These are phyloP conservation scores for Luffia ferchaultella DNA, from an alignment of 2,888 invertebrate species.

Conservation along the genomic window DNA sequence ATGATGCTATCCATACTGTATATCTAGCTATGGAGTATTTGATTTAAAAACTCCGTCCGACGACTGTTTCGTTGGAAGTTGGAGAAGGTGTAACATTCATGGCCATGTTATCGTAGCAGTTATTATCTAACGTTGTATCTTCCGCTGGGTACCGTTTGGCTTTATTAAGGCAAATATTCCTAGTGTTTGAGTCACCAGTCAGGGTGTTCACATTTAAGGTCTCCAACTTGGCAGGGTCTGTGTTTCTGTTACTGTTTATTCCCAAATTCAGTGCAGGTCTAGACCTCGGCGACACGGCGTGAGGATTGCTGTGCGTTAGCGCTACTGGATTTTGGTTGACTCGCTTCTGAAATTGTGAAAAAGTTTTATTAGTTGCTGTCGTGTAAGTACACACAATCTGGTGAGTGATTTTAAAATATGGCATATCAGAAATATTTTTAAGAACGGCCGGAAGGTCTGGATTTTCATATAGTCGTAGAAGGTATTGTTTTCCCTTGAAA, in stretches of 20 bases:
- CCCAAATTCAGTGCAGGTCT: constrained; percentile 49
- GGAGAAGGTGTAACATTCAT: constrained; percentile 74
- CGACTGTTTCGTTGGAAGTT: neutral
- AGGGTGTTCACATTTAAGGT: constrained; percentile 46
- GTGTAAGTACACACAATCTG: too few species aligned
- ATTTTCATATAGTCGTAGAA: too few species aligned
- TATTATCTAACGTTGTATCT: constrained; percentile 72
- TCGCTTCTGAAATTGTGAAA: constrained; percentile 37
- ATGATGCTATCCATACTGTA: too few species aligned
- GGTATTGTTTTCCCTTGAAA: too few species aligned
- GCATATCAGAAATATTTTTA: too few species aligned
- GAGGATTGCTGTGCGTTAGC: constrained; percentile 54
- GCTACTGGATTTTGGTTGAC: constrained; percentile 51
- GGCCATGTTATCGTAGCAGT: constrained; percentile 79
- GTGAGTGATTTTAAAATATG: too few species aligned
- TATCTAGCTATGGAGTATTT: too few species aligned
- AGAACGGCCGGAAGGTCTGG: too few species aligned
- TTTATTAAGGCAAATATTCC: constrained; percentile 61
- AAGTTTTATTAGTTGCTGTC: too few species aligned
- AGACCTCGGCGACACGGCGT: constrained; percentile 49
- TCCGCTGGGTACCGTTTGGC: constrained; percentile 76
- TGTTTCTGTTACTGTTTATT: constrained; percentile 22
- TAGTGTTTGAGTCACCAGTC: constrained; percentile 49
- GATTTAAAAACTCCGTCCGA: neutral
- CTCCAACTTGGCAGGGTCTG: constrained; percentile 20